Evolutionary conservation across 2,888 invertebrate genomes (phyloP).

Genomic region (Nasonia oneida): DNA sequence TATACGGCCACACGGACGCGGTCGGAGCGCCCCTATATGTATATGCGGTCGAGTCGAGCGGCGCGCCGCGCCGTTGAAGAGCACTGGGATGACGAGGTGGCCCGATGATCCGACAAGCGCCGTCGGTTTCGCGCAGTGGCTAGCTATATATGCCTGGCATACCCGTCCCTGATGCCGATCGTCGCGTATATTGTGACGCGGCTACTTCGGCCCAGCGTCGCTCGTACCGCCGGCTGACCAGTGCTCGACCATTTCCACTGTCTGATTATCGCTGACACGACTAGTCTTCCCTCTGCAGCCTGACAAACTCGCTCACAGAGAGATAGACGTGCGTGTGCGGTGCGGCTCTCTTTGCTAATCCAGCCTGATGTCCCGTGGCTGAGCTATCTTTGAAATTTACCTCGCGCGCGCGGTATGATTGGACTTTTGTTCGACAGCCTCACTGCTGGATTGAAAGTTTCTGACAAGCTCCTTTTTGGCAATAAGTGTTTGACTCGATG

Average conservation of each 20-base stretch:
- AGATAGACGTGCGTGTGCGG: not conserved
- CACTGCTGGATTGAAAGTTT: not conserved
- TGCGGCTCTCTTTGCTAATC: not conserved
- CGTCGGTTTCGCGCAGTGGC: not conserved
- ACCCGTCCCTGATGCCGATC: not conserved
- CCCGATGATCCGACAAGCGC: conserved; percentile 49
- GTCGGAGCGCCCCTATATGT: not conserved
- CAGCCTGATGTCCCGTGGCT: not conserved
- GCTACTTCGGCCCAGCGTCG: conserved; percentile 25
- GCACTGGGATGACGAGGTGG: not conserved
- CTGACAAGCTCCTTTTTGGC: no score
- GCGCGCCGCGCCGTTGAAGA: not conserved
- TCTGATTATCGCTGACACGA: conserved; percentile 58
- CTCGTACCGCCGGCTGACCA: conserved; percentile 9
- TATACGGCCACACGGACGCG: not conserved
- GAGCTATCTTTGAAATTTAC: not conserved
- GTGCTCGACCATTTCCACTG: conserved; percentile 50
- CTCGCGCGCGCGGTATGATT: no score
- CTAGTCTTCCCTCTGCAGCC: not conserved
- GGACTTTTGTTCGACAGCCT: not conserved
- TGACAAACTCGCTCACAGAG: not conserved
- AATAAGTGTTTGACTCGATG: no score
- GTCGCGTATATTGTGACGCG: conserved; percentile 29
- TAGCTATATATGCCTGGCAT: not conserved
- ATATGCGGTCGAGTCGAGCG: not conserved